Conservation (phyloP, 2,888 invertebrate genomes). For the Sturmia bella region DNA sequence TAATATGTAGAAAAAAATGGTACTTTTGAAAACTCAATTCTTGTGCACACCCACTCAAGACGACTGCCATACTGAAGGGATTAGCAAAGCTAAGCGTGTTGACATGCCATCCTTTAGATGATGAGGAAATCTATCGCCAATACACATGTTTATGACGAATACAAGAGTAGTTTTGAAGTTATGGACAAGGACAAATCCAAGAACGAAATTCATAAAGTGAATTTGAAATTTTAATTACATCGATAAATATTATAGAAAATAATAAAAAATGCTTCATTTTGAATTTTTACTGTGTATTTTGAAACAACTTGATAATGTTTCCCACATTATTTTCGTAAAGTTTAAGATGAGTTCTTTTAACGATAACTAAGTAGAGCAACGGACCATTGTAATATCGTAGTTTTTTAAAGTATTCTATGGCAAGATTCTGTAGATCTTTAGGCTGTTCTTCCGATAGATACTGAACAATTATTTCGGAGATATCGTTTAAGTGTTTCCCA, state of each 20-base stretch:
- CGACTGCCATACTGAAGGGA: too few relatives aligned
- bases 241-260: background rate
- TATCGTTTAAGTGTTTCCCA: constrained; percentile 77
- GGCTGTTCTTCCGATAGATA: constrained; percentile 78
- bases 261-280: background rate
- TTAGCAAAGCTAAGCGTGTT: too few relatives aligned
- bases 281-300: constrained; percentile 38
- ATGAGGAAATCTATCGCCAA: too few relatives aligned
- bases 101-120: too few relatives aligned
- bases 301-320: constrained; percentile 71
- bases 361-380: constrained; percentile 77
- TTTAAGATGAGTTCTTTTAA: constrained; percentile 74
- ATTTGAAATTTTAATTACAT: too few relatives aligned
- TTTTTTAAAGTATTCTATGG: constrained; percentile 74
- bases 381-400: constrained; percentile 77
- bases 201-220: too few relatives aligned
- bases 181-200: too few relatives aligned
- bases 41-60: constrained; percentile 18
- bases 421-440: constrained; percentile 74
- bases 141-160: too few relatives aligned
- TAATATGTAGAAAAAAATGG: background rate
- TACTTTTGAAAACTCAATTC: constrained; percentile 14
- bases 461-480: constrained; percentile 74
- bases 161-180: too few relatives aligned
- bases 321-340: constrained; percentile 75